Evolutionary conservation across 2,888 invertebrate species (phyloP).

Genomic region (Litoditis marina): DNA sequence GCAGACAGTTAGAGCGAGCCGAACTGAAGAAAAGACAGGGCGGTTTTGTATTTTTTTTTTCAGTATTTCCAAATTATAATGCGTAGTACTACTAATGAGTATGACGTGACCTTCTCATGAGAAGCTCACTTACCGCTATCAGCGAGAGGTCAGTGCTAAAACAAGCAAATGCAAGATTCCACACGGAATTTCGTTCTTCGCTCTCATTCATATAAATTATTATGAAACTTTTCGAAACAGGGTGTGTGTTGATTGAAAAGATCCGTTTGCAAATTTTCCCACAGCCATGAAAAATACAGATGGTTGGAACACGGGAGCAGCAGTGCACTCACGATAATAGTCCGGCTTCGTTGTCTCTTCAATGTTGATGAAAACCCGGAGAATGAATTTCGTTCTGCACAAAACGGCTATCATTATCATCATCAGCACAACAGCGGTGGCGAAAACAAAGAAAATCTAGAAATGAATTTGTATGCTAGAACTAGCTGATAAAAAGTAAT

Average conservation of each 20-base stretch:
- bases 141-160: too few species aligned
- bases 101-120: too few species aligned
- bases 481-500: not conserved
- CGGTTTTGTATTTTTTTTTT: not conserved
- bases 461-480: too few species aligned
- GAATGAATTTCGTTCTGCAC: slow-evolving; percentile 33
- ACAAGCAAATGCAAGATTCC: too few species aligned
- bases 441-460: slow-evolving; percentile 40
- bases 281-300: too few species aligned
- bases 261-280: too few species aligned
- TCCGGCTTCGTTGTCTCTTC: slow-evolving; percentile 1
- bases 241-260: too few species aligned
- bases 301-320: not conserved
- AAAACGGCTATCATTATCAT: slow-evolving; percentile 39
- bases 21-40: slow-evolving; percentile 21
- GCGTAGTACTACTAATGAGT: slow-evolving; percentile 17
- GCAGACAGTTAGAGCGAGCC: slow-evolving; percentile 23
- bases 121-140: too few species aligned
- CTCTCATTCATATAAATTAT: too few species aligned
- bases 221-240: too few species aligned
- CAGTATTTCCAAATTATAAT: too few species aligned
- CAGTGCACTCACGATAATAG: slow-evolving; percentile 7
- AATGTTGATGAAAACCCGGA: slow-evolving; percentile 29
- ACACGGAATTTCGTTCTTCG: too few species aligned
- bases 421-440: slow-evolving; percentile 33